phyloP scores from a whole-genome alignment of 2,888 invertebrate species.

The Patella caerulea region DNA sequence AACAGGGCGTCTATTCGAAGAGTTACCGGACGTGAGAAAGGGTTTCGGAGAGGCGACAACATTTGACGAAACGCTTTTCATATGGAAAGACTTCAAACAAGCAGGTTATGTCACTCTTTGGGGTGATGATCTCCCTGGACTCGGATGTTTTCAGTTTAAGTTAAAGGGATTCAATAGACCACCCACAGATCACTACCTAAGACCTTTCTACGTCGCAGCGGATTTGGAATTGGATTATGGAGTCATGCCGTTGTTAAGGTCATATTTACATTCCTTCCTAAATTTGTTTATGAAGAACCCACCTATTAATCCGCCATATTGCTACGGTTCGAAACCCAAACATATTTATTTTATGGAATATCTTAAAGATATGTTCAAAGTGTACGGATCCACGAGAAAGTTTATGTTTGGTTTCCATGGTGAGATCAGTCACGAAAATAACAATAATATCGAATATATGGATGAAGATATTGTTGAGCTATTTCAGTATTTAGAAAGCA shows the following conservation, averaged over 20 bases:
- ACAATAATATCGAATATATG: constrained; percentile 82
- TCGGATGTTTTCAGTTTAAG: constrained; percentile 90
- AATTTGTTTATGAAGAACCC: too few species aligned
- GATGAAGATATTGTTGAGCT: constrained; percentile 79
- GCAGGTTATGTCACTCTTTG: constrained; percentile 78
- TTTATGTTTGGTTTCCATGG: constrained; percentile 88
- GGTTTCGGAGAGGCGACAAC: constrained; percentile 77
- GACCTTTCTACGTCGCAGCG: background rate
- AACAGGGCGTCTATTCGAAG: constrained; percentile 33
- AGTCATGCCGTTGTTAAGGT: too few species aligned
- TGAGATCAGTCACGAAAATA: constrained; percentile 90
- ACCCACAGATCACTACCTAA: constrained; percentile 49
- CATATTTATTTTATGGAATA: constrained; percentile 74
- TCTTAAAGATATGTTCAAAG: constrained; percentile 75
- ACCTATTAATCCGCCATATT: constrained; percentile 66
- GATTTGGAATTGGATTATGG: constrained; percentile 23
- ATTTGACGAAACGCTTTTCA: constrained; percentile 85
- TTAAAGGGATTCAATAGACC: constrained; percentile 84
- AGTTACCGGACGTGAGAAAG: constrained; percentile 58
- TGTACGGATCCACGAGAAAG: constrained; percentile 76
- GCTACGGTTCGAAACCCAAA: constrained; percentile 78
- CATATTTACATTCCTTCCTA: too few species aligned
- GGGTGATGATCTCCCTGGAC: constrained; percentile 86
- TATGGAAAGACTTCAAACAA: constrained; percentile 83
- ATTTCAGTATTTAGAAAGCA: constrained; percentile 76